Evolutionary conservation across 2,888 invertebrate species (phyloP), one percentile per base, ranked within the genome.

Genomic region (Teinopalpus imperialis): DNA sequence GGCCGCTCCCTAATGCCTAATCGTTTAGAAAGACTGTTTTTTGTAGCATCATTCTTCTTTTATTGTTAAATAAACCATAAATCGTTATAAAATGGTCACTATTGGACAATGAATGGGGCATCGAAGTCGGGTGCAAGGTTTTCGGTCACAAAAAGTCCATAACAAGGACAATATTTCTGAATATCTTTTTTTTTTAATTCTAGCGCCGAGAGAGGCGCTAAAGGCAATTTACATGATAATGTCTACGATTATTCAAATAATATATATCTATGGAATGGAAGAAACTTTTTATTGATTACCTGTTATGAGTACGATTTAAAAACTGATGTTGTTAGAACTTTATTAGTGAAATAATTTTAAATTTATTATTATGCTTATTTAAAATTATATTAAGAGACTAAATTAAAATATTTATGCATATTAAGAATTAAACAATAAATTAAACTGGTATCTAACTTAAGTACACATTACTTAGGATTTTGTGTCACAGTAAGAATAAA

Each of bases 41-140:
- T 65, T 66, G 56, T 55, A 59, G 55, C 55, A 54, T 62, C 63
- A 57, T 54, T 52, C 53, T 56, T 53, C 77, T 75, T 78, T 81
- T 79, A 82, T 87, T 85, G 86, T 86, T 80, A 73, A 85, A 85
- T 87, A 88, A 79, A 83, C 86, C 78, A 88, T 88, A 88, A 87
- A 88, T 88, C 81, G 74, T 83, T 69, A 72, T 75, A 77, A 81
- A 86, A 86, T 81, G 81, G 78, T 71, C 79, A 75, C 66, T 69
- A 67, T 74, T 62, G 63, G 68, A 70, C 69, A 63, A 62, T 81
- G 75, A 81, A 83, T 80, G 68, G 73, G 54, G 52, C 56, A 54
- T 54, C 55, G 56, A 61, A 65, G 55, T 61, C 63, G 69, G 70
- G 68, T 69, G 72, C 55, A 51, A 59, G 54, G 65, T 68, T 57